Conservation (phyloP, 2,888 invertebrate species). For the Oscheius sp. region DNA sequence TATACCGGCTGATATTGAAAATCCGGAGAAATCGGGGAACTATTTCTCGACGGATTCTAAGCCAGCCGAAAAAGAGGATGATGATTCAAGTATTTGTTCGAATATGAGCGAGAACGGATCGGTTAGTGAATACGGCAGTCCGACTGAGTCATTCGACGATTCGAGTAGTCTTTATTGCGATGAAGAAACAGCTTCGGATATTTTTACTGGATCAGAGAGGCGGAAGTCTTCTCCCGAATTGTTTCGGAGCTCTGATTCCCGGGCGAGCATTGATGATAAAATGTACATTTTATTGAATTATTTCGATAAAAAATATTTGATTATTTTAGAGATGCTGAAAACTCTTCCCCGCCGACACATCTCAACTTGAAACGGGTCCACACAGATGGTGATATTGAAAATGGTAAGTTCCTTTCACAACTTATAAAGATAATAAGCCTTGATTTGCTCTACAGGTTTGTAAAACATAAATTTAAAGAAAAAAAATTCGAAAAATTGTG, state of each 20-base stretch:
- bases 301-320: too few relatives aligned
- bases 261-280: not conserved
- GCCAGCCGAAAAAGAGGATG: too few relatives aligned
- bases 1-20: too few relatives aligned
- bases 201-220: not conserved
- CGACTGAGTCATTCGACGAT: conserved; percentile 2
- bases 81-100: not conserved
- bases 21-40: too few relatives aligned
- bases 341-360: conserved; percentile 4
- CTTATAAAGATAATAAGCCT: not conserved
- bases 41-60: too few relatives aligned
- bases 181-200: conserved; percentile 14
- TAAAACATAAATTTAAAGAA: too few relatives aligned
- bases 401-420: conserved; percentile 14
- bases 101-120: conserved; percentile 17
- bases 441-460: not conserved
- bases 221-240: too few relatives aligned
- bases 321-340: conserved; percentile 30
- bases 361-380: conserved; percentile 18
- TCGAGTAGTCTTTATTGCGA: conserved; percentile 16
- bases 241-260: too few relatives aligned
- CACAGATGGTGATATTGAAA: conserved; percentile 18
- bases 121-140: conserved; percentile 1
- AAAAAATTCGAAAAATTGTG: too few relatives aligned
- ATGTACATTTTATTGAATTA: not conserved